Base-by-base conservation (phyloP, 2,113 vertebrate species). In the Cyanoderma ruficeps region DNA sequence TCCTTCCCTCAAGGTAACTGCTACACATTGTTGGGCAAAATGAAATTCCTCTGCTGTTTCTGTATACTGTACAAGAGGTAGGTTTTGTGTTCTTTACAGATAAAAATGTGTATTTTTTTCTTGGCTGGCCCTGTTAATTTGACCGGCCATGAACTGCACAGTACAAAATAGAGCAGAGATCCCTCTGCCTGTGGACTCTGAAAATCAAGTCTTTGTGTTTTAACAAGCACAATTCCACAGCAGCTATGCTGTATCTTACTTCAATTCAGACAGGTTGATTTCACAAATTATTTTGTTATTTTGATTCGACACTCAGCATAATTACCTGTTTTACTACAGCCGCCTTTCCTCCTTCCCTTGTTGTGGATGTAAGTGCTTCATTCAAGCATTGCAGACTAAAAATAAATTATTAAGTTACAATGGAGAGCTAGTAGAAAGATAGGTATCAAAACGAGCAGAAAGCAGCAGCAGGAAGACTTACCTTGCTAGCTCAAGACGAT, bases 381-480 rank as follows among this genome's bases (percentile, higher is more conserved):
- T 99, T 99, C 94, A 99, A 98, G 80, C 98, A 98, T 98, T 99
- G 99, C 95, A 99, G 98, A 96, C 99, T 99, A 97, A 86, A 97
- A 98, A 96, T 93, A 94, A 82, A 89, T 90, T 68, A 91, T 97
- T 94, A 95, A 90, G 97, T 94, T 97, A 97, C 79, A 96, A 93
- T 2, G 11, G 70, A 95, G 75, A 87, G 70, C 96, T 95, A 83
- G 56, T 6, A 92, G 82, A 89, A 91, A 93, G 82, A 61, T 8
- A 68, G 96, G 85, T 63, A 96, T 96, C 87, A 96, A 96, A 91
- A 82, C 0, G 25, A 84, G 72, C 59, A 96, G 53, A 31, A 90
- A 47, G 15, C 67, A 89, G 65, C 44, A 92, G 72, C 61, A 80
- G 81, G 37, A 84, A 25, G 41, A 91, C 87, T 69, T 96, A 99